Evolutionary conservation across 2,888 invertebrate genomes (phyloP), one percentile per base, ranked within the genome.

Genomic region (Empis livida): DNA sequence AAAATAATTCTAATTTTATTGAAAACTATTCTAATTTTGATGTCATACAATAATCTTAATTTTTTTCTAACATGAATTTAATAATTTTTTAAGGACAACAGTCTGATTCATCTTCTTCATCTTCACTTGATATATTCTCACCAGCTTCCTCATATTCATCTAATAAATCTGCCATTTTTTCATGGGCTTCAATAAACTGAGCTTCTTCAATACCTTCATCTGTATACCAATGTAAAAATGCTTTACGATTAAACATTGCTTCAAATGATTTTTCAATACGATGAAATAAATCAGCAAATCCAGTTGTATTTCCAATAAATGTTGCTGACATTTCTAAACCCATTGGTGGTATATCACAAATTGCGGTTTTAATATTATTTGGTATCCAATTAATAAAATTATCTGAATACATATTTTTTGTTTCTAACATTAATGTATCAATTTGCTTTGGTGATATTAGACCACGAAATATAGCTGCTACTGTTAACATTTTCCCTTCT

Each of bases 291-390:
- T 84, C 81, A 62, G 84, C 82, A 53, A 88, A 85, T 41, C 87
- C 84, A 6, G 87, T 87, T 23, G 84, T 76, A 70, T 88, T 87
- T 43, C 85, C 88, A 42, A 90, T 82, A 64, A 90, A 89, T 0
- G 88, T 89, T 54, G 86, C 84, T 1, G 88, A 80, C 84, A 90
- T 86, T 65, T 84, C 84, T 42, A 90, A 73, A 1, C 88, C 87
- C 53, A 83, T 75, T n/a, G 88, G 86, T 9, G 89, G 84, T 53
- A 89, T 84, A 68, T 88, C 86, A 56, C 87, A 88, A 51, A 85
- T 84, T 0, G 86, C 85, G 51, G 84, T 84, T 71, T 87, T 88
- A 48, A 88, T 81, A 61, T 88, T 88, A 67, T 88, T 86, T 0
- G 89, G 89, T 58, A 90, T 88, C 88, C 89, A 84, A 59, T 82